Percentiles rank a stretch among this genome's conserved stretches.
phyloP scores from a whole-genome alignment of 2,113 vertebrate genomes.

The Copsychus sechellarum region DNA sequence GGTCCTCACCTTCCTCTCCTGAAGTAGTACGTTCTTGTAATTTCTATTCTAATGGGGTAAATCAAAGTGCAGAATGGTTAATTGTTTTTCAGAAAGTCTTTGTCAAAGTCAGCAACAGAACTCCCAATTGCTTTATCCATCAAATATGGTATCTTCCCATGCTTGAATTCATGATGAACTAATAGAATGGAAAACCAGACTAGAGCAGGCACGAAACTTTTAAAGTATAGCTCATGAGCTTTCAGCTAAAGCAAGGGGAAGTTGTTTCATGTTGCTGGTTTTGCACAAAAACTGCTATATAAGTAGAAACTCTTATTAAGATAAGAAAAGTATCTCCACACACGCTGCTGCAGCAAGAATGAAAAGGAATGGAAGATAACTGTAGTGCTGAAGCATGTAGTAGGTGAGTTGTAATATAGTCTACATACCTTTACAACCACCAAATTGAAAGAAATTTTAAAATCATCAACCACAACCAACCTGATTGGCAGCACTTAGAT shows the following conservation, averaged over 20 bases:
- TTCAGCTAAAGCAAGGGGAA: neutral
- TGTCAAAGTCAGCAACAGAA: neutral
- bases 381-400: neutral
- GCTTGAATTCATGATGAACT: neutral
- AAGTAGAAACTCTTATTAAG: slow-evolving; percentile 1
- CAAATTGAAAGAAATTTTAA: neutral
- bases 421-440: neutral
- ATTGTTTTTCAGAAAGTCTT: neutral
- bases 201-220: neutral
- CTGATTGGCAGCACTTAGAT: neutral
- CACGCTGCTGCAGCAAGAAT: neutral
- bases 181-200: neutral
- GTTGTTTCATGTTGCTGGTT: slow-evolving; percentile 7
- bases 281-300: neutral
- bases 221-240: neutral
- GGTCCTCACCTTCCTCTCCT: neutral
- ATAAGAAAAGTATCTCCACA: neutral
- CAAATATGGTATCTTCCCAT: neutral
- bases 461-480: neutral
- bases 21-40: neutral
- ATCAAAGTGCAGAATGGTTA: neutral
- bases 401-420: neutral
- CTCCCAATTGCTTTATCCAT: neutral
- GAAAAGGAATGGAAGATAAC: neutral
- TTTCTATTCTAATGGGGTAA: neutral